Evolutionary conservation across 2,797 vertebrate species (phyloP).

Genomic region (Typhlichthys eigenmanni): DNA sequence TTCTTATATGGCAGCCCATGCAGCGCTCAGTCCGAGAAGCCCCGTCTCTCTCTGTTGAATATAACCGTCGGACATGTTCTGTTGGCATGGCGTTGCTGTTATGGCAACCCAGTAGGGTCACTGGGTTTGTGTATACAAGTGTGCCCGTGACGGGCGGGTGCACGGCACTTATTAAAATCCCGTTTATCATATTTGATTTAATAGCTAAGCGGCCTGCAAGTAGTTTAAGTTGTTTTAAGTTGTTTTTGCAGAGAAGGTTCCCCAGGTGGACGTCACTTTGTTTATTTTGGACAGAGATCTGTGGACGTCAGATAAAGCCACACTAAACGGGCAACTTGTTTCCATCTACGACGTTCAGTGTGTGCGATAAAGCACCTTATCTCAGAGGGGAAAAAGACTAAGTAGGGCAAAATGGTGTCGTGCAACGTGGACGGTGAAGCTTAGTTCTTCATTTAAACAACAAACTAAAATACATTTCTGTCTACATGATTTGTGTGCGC

Average conservation of each 20-base stretch:
- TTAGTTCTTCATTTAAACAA: too few species aligned
- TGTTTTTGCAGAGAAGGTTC: slow-evolving; percentile 15
- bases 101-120: slow-evolving; percentile 64
- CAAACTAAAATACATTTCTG: too few species aligned
- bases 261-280: slow-evolving; percentile 18
- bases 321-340: too few species aligned
- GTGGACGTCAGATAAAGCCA: slow-evolving; percentile 14
- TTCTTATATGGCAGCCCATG: slow-evolving; percentile 41
- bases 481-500: too few species aligned
- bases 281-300: slow-evolving; percentile 49
- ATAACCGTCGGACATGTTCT: slow-evolving; percentile 62
- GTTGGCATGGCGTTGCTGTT: slow-evolving; percentile 61
- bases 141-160: slow-evolving; percentile 27
- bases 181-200: slow-evolving; percentile 55
- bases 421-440: slow-evolving; percentile 35
- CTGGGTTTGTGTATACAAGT: slow-evolving; percentile 48
- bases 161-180: slow-evolving; percentile 36
- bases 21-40: slow-evolving; percentile 41
- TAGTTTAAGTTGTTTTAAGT: slow-evolving; percentile 9
- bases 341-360: too few species aligned
- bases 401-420: slow-evolving; percentile 37
- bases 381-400: not conserved
- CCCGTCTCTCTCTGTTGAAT: slow-evolving; percentile 42
- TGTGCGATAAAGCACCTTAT: too few species aligned
- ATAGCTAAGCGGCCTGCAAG: slow-evolving; percentile 34